phyloP scores from a whole-genome alignment of 2,113 vertebrate species.

The Vimba vimba region DNA sequence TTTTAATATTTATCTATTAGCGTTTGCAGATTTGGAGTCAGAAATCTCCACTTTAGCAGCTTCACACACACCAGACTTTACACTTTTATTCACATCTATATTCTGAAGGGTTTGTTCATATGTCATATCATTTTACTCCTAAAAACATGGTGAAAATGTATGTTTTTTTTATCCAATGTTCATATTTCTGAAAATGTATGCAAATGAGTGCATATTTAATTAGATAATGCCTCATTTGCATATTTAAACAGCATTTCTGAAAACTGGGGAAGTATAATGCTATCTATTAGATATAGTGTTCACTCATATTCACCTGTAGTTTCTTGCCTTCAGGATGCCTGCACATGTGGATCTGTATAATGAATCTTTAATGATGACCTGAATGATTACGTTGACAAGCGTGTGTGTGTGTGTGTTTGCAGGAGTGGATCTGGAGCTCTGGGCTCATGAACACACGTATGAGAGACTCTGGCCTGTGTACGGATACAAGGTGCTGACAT shows the following conservation, averaged over 20 bases:
- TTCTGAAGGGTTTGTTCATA: neutral
- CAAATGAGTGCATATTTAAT: neutral
- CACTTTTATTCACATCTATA: neutral
- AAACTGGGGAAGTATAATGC: neutral
- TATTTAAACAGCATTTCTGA: neutral
- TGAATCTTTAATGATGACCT: neutral
- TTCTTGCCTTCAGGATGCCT: neutral
- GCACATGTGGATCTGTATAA: neutral
- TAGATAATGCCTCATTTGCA: neutral
- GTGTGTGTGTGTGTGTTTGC: conserved; percentile 21
- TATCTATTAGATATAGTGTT: neutral
- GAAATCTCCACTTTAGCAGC: neutral
- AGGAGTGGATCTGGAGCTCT: conserved; percentile 87
- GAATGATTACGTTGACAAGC: no score
- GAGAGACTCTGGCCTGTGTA: conserved; percentile 89
- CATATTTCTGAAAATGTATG: neutral
- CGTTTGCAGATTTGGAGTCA: no score
- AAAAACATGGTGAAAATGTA: neutral
- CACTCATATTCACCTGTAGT: no score
- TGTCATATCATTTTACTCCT: neutral
- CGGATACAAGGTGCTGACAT: conserved; percentile 72
- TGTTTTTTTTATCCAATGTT: neutral
- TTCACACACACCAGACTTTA: neutral
- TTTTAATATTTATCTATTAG: neutral
- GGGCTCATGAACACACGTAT: conserved; percentile 89